A percentile compares a stretch with the other conserved stretches of the same genome.
Conservation (phyloP, 2,797 vertebrate species). For the Rallus crepitans region DNA sequence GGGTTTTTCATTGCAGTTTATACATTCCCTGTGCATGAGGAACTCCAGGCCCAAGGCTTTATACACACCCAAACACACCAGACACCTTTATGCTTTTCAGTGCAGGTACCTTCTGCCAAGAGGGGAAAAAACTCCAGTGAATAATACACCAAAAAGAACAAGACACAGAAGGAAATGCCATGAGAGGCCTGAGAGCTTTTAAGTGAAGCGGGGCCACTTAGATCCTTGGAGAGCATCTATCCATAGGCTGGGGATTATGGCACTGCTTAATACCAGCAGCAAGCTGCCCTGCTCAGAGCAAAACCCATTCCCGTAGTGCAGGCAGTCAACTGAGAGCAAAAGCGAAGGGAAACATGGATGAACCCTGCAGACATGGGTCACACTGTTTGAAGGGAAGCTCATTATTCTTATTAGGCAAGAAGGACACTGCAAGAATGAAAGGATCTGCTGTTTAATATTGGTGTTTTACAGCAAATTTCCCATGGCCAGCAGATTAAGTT, state of each 20-base stretch:
- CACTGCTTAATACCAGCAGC: background rate
- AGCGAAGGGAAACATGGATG: background rate
- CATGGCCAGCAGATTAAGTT: background rate
- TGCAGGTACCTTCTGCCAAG: background rate
- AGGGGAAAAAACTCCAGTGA: background rate
- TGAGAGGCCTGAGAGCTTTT: background rate
- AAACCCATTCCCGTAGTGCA: background rate
- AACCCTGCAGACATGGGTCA: accelerated
- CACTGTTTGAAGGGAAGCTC: background rate
- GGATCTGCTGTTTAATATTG: background rate
- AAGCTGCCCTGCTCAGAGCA: background rate
- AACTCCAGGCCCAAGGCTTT: background rate
- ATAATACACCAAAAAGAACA: background rate
- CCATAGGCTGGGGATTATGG: background rate
- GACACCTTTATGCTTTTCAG: background rate
- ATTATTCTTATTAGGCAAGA: background rate
- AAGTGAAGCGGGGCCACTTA: background rate
- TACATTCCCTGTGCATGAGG: background rate
- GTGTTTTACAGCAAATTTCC: background rate
- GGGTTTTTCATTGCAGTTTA: background rate
- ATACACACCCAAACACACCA: background rate
- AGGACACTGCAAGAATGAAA: background rate
- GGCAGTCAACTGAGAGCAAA: background rate
- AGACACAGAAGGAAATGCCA: background rate
- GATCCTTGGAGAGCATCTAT: background rate